phyloP scores from a whole-genome alignment of 2,888 invertebrate species.

The Drosophila buzzatii region DNA sequence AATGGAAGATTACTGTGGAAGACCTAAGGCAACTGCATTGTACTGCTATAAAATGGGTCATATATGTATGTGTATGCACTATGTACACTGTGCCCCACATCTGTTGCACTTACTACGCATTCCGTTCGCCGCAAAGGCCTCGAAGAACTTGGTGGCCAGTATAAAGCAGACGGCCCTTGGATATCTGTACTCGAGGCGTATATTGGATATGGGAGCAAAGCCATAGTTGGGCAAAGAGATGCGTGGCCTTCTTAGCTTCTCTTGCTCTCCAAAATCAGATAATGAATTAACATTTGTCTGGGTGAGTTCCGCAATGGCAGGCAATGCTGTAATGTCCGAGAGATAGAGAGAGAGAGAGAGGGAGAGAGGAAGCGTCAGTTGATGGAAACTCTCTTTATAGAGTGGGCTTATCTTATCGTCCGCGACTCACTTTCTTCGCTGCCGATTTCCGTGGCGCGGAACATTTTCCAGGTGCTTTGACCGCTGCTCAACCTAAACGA shows the following conservation, averaged over 20 bases:
- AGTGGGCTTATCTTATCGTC: slow-evolving; percentile 46
- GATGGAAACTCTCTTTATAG: neutral
- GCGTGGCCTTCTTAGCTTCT: slow-evolving; percentile 45
- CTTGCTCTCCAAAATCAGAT: slow-evolving; percentile 33
- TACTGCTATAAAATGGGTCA: slow-evolving; percentile 23
- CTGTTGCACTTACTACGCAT: slow-evolving; percentile 83
- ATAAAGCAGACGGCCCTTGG: slow-evolving; percentile 84
- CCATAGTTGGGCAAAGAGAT: slow-evolving; percentile 73
- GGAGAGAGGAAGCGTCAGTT: neutral
- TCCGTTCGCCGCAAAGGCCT: slow-evolving; percentile 85
- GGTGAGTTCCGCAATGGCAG: slow-evolving; percentile 69
- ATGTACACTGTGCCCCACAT: neutral
- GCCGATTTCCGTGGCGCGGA: slow-evolving; percentile 76
- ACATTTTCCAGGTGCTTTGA: slow-evolving; percentile 68
- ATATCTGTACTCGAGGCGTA: slow-evolving; percentile 75
- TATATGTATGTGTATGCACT: neutral
- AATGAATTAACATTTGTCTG: slow-evolving; percentile 34
- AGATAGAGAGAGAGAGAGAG: too few relatives aligned
- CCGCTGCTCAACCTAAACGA: slow-evolving; percentile 25
- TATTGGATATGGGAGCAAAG: slow-evolving; percentile 62
- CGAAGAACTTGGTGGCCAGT: slow-evolving; percentile 84
- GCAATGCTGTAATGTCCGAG: slow-evolving; percentile 64
- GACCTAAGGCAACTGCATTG: slow-evolving; percentile 25
- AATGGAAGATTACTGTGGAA: slow-evolving; percentile 57
- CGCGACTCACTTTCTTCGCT: slow-evolving; percentile 82